Percentiles rank a stretch among this genome's conserved stretches.
Evolutionary conservation across 2,797 vertebrate genomes (phyloP).

Genomic region (Psittacula derbiana): DNA sequence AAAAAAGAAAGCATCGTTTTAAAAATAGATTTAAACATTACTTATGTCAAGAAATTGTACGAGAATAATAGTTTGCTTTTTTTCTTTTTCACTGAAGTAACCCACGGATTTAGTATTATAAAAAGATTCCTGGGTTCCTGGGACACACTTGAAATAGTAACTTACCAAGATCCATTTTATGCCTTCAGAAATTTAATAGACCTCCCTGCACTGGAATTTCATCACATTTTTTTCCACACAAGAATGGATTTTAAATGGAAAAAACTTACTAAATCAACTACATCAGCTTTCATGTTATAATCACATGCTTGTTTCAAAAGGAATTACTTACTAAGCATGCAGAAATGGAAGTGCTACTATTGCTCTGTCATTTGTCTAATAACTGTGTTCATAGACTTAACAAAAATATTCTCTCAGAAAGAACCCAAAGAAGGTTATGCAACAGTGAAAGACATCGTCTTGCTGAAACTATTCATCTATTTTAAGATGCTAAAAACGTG

Average conservation of each 20-base stretch:
- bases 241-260: background rate
- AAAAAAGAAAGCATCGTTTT: background rate
- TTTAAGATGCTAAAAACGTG: background rate
- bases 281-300: background rate
- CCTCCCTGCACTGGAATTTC: background rate
- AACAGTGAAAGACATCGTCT: background rate
- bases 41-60: background rate
- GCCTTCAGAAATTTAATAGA: background rate
- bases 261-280: background rate
- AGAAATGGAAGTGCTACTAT: background rate
- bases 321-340: background rate
- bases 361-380: background rate
- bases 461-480: background rate
- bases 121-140: slow-evolving; percentile 7
- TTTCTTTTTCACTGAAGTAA: background rate
- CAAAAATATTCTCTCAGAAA: background rate
- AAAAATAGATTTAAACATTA: background rate
- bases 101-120: background rate
- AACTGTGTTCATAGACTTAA: background rate
- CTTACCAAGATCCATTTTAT: background rate
- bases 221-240: background rate
- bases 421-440: background rate
- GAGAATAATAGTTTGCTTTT: background rate
- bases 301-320: background rate
- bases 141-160: slow-evolving; percentile 35